Evolutionary conservation across 2,888 invertebrate genomes (phyloP).

Genomic region (Pristionchus entomophagus): DNA sequence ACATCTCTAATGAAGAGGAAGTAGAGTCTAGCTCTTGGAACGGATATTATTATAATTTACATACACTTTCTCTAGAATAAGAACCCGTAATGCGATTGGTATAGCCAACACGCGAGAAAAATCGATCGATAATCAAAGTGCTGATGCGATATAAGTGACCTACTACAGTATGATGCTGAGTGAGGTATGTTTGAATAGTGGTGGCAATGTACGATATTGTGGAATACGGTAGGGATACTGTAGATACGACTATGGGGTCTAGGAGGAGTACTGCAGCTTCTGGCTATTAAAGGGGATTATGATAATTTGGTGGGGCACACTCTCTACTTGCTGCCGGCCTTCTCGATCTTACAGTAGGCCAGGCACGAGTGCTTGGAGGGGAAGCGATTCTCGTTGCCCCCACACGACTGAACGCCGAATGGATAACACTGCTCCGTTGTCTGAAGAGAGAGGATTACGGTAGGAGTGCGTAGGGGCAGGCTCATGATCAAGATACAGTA

Average conservation of each 20-base stretch:
- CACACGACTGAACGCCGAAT: slow-evolving; percentile 69
- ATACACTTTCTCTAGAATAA: not conserved
- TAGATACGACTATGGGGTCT: not conserved
- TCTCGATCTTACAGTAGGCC: slow-evolving; percentile 49
- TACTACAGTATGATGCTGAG: slow-evolving; percentile 25
- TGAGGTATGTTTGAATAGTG: not conserved
- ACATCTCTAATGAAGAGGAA: not conserved
- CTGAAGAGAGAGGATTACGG: slow-evolving; percentile 19
- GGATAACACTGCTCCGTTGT: slow-evolving; percentile 72
- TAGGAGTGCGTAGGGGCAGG: not conserved
- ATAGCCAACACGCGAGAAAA: not conserved
- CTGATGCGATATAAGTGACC: not conserved
- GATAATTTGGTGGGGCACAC: not conserved
- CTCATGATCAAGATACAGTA: not conserved
- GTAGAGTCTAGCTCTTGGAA: not conserved
- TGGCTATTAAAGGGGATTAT: not conserved
- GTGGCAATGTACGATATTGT: not conserved
- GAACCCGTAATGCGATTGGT: not conserved
- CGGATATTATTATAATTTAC: slow-evolving; percentile 30
- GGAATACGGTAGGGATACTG: slow-evolving; percentile 24
- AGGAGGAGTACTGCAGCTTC: not conserved
- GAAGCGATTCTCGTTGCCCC: slow-evolving; percentile 67
- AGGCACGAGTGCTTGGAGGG: slow-evolving; percentile 55
- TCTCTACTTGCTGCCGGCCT: not conserved
- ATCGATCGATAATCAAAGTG: not conserved